A percentile compares a stretch with the other conserved stretches of the same genome.
Evolutionary conservation across 2,113 vertebrate species (phyloP).

Genomic region (Anguilla rostrata): DNA sequence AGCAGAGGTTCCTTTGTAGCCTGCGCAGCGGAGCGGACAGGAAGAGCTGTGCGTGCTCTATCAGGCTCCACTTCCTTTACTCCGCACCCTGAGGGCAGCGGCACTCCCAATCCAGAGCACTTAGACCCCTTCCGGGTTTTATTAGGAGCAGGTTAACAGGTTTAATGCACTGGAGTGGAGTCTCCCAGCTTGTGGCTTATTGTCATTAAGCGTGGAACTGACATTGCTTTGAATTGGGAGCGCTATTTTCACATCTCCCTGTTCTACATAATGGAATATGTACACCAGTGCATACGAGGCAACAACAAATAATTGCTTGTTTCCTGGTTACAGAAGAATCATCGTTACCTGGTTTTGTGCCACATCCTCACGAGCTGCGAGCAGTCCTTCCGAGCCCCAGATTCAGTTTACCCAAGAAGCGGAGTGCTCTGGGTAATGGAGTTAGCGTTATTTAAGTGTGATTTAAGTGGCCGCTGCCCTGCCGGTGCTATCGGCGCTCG

Average conservation of each 20-base stretch:
- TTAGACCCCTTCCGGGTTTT: background rate
- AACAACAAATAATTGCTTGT: too few species aligned
- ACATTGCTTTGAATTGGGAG: background rate
- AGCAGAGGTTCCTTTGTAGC: conserved; percentile 23
- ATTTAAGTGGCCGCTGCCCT: background rate
- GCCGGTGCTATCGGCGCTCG: background rate
- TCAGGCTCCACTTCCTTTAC: conserved; percentile 39
- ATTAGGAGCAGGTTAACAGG: background rate
- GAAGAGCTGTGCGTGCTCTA: conserved; percentile 30
- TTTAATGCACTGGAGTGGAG: background rate
- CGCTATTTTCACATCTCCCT: background rate
- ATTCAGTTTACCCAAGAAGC: too few species aligned
- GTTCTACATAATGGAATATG: background rate
- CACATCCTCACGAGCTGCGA: too few species aligned
- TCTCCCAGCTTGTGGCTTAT: background rate
- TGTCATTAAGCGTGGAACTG: background rate
- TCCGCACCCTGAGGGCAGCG: background rate
- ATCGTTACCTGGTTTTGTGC: too few species aligned
- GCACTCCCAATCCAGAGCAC: too few species aligned
- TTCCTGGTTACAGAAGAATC: too few species aligned
- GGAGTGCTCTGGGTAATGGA: too few species aligned
- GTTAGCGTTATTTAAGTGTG: background rate
- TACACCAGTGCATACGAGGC: too few species aligned
- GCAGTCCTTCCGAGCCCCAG: too few species aligned
- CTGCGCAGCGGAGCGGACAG: conserved; percentile 23